Base-by-base conservation (phyloP, 2,888 invertebrate genomes). In the Standfussiana lucernea region DNA sequence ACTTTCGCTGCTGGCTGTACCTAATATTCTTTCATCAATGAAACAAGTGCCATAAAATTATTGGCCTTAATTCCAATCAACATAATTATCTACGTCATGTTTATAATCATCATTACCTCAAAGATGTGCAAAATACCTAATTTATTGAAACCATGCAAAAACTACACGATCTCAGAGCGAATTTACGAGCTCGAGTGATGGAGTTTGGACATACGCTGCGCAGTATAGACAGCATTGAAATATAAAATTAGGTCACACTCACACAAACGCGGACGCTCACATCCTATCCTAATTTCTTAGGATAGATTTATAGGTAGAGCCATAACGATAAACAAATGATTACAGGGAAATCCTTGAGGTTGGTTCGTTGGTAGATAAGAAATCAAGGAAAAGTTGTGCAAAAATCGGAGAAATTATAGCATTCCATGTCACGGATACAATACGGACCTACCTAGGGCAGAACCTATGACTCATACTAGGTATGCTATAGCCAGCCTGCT, bases 191-290 rank as follows among this genome's bases (percentile, higher is more conserved):
- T 73, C 42, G 65, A 68, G 53, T 68, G 84, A 78, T 80, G 35
- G 80, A 70, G 75, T 76, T 89, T 85, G 80, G 77, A 76, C 62
- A 78, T 79, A 87, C 82, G 84, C 88, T 66, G 77, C 84, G 84
- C 82, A 86, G 62, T 88, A 85, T 78, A 88, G 81, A 86, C 86
- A 82, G 82, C 89, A 86, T 86, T 88, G 87, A 86, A 88, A 86
- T 85, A 71, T 85, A 80, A 89, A 89, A 89, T 89, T 89, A 85
- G 89, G 87, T 89, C 86, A 89, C 88, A 81, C 86, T 71, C 84
- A 82, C 88, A 83, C 80, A 47, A 71, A 71, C 66, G 72, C 79
- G 68, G 68, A 79, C 70, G 79, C 75, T 84, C 87, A 82, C 87
- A 84, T 85, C 84, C 89, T 80, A 86, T 85, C 83, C 89, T 79